Evolutionary conservation across 1,140 invertebrate species (phyloP).

Genomic region (Drosophila mayri): DNA sequence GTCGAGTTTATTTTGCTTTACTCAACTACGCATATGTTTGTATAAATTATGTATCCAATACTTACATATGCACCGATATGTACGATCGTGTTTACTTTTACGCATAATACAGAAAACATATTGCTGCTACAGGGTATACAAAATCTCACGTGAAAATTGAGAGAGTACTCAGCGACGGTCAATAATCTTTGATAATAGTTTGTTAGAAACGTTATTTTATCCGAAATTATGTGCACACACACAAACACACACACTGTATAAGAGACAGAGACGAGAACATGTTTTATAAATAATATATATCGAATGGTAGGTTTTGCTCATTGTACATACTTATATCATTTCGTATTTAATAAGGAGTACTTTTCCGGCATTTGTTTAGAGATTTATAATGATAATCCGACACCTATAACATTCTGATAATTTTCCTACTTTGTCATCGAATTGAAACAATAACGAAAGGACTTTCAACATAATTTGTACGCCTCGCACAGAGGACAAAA

Average conservation of each 20-base stretch:
- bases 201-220: conserved; percentile 66
- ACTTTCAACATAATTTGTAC: conserved; percentile 3
- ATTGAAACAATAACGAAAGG: conserved; percentile 16
- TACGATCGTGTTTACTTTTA: conserved; percentile 44
- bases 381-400: conserved; percentile 19
- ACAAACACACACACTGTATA: conserved; percentile 23
- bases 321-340: conserved; percentile 77
- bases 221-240: conserved; percentile 54
- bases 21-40: conserved; percentile 51
- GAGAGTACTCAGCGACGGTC: conserved; percentile 38
- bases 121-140: conserved; percentile 54
- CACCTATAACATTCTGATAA: conserved; percentile 15
- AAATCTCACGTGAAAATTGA: conserved; percentile 39
- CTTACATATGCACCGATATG: conserved; percentile 44
- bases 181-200: conserved; percentile 52
- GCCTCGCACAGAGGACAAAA: conserved; percentile 1
- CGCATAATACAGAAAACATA: conserved; percentile 38
- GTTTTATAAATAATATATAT: conserved; percentile 62
- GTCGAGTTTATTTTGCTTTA: conserved; percentile 39
- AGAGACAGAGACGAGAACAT: conserved; percentile 25
- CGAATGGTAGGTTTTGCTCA: conserved; percentile 61
- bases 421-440: conserved; percentile 18
- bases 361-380: conserved; percentile 52
- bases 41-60: conserved; percentile 56
- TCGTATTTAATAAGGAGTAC: conserved; percentile 63